Evolutionary conservation across 2,797 vertebrate species (phyloP), one percentile per base, ranked within the genome.

Genomic region (Sphenopsis melanotis): DNA sequence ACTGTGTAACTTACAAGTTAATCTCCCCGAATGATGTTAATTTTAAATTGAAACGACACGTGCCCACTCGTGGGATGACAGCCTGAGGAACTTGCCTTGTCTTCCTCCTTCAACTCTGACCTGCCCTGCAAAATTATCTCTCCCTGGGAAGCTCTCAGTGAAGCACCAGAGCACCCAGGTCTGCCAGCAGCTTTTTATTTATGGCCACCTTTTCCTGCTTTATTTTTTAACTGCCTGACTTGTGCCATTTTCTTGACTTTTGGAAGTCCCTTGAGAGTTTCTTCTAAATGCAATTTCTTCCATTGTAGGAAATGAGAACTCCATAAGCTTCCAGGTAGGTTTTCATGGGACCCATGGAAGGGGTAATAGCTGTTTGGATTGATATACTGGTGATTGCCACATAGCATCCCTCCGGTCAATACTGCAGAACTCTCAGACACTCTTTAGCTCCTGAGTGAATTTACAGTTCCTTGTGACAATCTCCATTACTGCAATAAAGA

Each of bases 11-110:
- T 89, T 91, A 81, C 61, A 89, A 90, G 68, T 87, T 90, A 89
- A 93, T 92, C 65, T 92, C 65, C 57, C 36, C 81, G 76, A 86
- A 95, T 76, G 52, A 89, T 95, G 80, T 93, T 96, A 85, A 91
- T 90, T 96, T 96, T 94, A 96, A 90, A 92, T 79, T 1, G 12
- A 90, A 46, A 59, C 32, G 87, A 95, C 92, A 91, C 12, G 27
- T 49, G 44, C 60, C 36, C 68, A 47, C 86, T 94, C 53, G 0
- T 53, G 89, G 89, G 78, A 90, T 78, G 63, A 42, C 70, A 87
- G 69, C 59, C 71, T 83, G 49, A 93, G 59, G 21, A 90, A 77
- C 46, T 11, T 24, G 10, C 32, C 49, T 92, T 89, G 70, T 91
- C 42, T 66, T 85, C 41, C 59, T 82, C 88, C 66, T 94, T 96